These are phyloP conservation scores for Drosophila nigricruria DNA, from an alignment of 2,888 invertebrate genomes.

Conservation along the genomic window DNA sequence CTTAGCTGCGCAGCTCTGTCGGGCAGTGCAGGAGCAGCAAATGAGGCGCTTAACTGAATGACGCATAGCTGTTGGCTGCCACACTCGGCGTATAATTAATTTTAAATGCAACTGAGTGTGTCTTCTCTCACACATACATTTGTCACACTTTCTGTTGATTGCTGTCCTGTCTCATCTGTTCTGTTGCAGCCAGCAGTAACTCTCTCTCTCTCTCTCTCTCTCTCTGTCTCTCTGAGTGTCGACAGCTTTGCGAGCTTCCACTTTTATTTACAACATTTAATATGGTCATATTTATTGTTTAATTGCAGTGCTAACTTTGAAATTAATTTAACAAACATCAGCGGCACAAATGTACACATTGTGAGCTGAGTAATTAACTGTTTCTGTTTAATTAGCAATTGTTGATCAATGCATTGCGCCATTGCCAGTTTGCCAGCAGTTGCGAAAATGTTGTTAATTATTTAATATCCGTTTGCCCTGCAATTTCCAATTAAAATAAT, in stretches of 20 bases:
- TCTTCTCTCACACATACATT: constrained; percentile 8
- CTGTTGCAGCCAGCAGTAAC: constrained; percentile 1
- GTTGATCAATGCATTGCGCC: constrained; percentile 26
- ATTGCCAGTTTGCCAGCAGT: not conserved
- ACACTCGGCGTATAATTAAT: constrained; percentile 76
- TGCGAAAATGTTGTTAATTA: constrained; percentile 13
- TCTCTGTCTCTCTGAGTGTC: constrained; percentile 15
- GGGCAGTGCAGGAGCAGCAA: constrained; percentile 43
- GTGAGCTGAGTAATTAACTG: constrained; percentile 59
- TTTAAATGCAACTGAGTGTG: constrained; percentile 61
- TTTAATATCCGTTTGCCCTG: constrained; percentile 5
- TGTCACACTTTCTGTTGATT: constrained; percentile 17
- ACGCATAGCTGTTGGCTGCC: constrained; percentile 61
- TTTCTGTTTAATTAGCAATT: constrained; percentile 57
- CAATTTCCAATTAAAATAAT: constrained; percentile 10
- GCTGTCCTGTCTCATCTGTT: constrained; percentile 7
- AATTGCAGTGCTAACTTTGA: constrained; percentile 65
- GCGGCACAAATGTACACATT: constrained; percentile 9
- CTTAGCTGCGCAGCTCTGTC: constrained; percentile 6
- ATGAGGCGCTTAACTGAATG: constrained; percentile 65
- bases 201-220: too few relatives aligned
- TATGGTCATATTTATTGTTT: constrained; percentile 66
- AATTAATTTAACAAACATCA: constrained; percentile 56
- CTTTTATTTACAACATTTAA: constrained; percentile 52
- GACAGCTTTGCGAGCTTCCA: constrained; percentile 60